Evolutionary conservation across 2,113 vertebrate genomes (phyloP).

Genomic region (Meles meles): DNA sequence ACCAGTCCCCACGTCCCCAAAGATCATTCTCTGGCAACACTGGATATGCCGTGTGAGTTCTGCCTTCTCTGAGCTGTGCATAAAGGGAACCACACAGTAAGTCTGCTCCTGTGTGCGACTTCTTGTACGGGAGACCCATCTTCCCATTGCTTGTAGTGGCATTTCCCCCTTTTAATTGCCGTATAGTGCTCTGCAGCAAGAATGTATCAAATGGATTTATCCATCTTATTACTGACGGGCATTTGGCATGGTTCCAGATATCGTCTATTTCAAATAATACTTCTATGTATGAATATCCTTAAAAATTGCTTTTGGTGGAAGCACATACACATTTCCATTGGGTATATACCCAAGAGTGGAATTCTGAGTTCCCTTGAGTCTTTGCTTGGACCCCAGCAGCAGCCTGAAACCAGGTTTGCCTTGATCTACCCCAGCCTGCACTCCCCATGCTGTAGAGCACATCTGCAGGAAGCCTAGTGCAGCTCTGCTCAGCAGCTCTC

Average conservation of each 20-base stretch:
- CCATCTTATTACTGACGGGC: neutral
- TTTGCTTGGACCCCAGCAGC: neutral
- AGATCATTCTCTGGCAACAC: accelerated
- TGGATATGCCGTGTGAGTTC: neutral
- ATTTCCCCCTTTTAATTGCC: neutral
- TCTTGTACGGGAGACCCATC: neutral
- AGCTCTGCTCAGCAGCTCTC: neutral
- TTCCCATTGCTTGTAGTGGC: neutral
- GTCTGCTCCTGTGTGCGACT: neutral
- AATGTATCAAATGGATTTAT: neutral
- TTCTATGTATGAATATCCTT: neutral
- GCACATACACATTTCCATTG: neutral
- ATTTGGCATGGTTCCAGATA: neutral
- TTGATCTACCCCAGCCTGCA: neutral
- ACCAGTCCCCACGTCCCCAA: neutral
- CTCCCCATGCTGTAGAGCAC: neutral
- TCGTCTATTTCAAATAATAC: neutral
- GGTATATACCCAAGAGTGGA: neutral
- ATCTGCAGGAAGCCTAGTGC: neutral
- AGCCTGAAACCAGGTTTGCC: neutral
- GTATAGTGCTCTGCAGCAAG: neutral
- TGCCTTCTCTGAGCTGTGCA: neutral
- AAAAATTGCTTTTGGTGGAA: neutral
- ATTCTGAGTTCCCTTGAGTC: neutral
- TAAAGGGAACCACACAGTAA: neutral